phyloP scores from a whole-genome alignment of 2,113 vertebrate species.

The Heterotis niloticus region DNA sequence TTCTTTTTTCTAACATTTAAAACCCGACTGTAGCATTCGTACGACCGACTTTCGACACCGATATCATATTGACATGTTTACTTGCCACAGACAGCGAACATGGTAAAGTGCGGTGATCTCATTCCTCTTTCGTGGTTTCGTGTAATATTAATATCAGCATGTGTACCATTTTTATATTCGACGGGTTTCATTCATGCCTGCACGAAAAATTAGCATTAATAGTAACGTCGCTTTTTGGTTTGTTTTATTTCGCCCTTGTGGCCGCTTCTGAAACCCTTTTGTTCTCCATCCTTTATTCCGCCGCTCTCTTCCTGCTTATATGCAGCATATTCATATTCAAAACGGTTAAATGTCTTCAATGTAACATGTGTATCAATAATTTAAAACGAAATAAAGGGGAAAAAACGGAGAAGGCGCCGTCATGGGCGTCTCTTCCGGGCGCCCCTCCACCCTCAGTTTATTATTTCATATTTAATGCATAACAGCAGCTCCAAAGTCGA shows the following conservation, averaged over 20 bases:
- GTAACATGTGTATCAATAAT: neutral
- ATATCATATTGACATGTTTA: neutral
- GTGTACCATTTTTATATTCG: neutral
- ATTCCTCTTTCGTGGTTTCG: neutral
- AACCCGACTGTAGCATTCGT: too few species aligned
- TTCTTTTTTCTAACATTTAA: neutral
- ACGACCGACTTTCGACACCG: too few species aligned
- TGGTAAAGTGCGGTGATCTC: neutral
- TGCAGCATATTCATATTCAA: neutral
- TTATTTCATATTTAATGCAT: neutral
- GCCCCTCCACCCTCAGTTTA: neutral
- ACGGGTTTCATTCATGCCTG: too few species aligned
- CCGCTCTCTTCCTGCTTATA: neutral
- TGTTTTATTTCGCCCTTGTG: too few species aligned
- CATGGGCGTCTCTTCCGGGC: conserved; percentile 6
- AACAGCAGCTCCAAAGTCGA: neutral
- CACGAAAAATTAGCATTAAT: too few species aligned
- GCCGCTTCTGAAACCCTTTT: too few species aligned
- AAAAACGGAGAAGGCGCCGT: conserved; percentile 19
- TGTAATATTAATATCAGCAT: neutral
- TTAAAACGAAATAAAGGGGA: neutral
- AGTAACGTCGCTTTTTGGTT: too few species aligned
- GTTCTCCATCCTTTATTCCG: too few species aligned
- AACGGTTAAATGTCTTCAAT: too few species aligned
- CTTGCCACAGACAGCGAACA: neutral